Evolutionary conservation across 30 jellyfish, hydroid and myxozoan genomes (phyloP).

Genomic region (Aurelia coerulea): DNA sequence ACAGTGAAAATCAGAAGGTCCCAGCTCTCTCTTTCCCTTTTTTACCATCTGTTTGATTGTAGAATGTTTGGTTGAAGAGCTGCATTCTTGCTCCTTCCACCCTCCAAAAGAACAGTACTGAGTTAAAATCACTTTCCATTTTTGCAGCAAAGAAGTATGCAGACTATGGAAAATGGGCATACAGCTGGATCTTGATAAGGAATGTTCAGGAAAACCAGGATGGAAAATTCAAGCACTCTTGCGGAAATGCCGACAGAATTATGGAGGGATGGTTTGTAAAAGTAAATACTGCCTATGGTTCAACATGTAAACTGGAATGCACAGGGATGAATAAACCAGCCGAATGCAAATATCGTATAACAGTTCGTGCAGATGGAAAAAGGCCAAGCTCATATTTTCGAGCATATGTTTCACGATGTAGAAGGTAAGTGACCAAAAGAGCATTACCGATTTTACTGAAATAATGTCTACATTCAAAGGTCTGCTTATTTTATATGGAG

Average conservation of each 20-base stretch:
- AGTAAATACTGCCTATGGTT: not conserved
- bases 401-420: not conserved
- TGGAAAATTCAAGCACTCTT: not conserved
- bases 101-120: no score
- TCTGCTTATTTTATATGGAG: no score
- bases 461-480: no score
- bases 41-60: no score
- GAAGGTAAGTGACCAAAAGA: not conserved
- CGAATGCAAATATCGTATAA: not conserved
- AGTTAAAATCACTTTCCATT: no score
- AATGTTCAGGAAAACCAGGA: not conserved
- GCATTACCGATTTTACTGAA: no score
- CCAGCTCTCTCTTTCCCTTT: no score
- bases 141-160: not conserved
- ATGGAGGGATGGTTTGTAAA: not conserved
- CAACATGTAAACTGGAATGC: not conserved
- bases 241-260: not conserved
- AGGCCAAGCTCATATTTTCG: not conserved
- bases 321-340: conserved; percentile 4
- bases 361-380: not conserved
- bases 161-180: conserved; percentile 3
- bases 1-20: no score
- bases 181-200: not conserved
- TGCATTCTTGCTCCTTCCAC: no score
- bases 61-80: no score